These are phyloP conservation scores for Nephrotoma flavescens DNA, from an alignment of 2,888 invertebrate species.

Conservation along the genomic window DNA sequence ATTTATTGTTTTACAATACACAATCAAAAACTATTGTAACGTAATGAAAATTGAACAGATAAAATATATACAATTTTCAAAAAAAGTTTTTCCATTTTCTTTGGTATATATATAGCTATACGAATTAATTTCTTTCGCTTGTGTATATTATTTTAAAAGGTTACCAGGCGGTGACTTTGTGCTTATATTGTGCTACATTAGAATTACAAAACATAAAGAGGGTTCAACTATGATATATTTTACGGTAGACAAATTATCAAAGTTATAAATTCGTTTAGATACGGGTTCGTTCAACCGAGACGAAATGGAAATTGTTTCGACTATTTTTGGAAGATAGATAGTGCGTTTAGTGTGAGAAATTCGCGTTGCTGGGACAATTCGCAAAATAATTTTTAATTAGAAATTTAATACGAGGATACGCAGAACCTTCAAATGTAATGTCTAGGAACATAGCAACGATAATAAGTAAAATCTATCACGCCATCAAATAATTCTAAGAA, in stretches of 20 bases:
- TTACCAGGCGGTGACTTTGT: not conserved
- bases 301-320: not conserved
- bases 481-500: no score
- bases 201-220: not conserved
- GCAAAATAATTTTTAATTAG: no score
- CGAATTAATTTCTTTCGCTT: not conserved
- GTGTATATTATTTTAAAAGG: not conserved
- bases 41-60: not conserved
- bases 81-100: not conserved
- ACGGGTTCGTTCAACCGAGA: not conserved
- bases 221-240: not conserved
- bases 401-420: no score
- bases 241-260: not conserved
- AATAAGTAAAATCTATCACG: no score
- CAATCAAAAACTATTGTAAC: not conserved
- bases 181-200: not conserved
- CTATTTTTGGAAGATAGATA: no score
- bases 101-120: not conserved
- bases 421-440: no score
- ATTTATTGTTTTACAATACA: not conserved
- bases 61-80: not conserved
- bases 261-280: not conserved
- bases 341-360: no score
- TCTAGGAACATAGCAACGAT: no score
- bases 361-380: no score